Evolutionary conservation across 2,888 invertebrate species (phyloP).

Genomic region (Amorpha juglandis): DNA sequence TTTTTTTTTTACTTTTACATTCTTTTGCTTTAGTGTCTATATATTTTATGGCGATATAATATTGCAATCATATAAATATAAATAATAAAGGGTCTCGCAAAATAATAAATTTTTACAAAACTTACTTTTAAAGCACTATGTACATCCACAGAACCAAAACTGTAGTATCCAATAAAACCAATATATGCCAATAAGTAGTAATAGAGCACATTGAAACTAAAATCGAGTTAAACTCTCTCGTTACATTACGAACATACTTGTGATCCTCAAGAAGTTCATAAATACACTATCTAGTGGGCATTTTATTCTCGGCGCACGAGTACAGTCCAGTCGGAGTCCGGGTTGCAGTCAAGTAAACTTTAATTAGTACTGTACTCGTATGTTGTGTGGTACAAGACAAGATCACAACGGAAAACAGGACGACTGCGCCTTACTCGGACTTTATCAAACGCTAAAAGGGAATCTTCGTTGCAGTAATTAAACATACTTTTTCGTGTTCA

Average conservation of each 20-base stretch:
- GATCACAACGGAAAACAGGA: neutral
- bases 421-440: slow-evolving; percentile 1
- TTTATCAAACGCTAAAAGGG: neutral
- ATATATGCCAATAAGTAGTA: too few species aligned
- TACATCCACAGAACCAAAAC: too few species aligned
- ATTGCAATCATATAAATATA: too few species aligned
- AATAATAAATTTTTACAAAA: too few species aligned
- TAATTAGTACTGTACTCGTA: slow-evolving; percentile 29
- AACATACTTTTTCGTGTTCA: too few species aligned
- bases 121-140: too few species aligned
- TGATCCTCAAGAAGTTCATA: slow-evolving; percentile 26
- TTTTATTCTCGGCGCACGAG: slow-evolving; percentile 32
- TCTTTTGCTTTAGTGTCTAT: too few species aligned
- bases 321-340: slow-evolving; percentile 15
- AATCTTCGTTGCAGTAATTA: neutral
- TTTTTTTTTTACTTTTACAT: too few species aligned
- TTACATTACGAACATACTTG: slow-evolving; percentile 14
- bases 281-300: slow-evolving; percentile 31
- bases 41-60: too few species aligned
- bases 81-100: too few species aligned
- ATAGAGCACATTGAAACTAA: neutral
- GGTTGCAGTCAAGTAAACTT: slow-evolving; percentile 25
- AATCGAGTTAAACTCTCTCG: neutral
- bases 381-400: neutral
- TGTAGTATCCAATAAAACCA: neutral